Evolutionary conservation across 30 jellyfish, hydroid and myxozoan genomes (phyloP).

Genomic region (Pseudorhiza aurosa): DNA sequence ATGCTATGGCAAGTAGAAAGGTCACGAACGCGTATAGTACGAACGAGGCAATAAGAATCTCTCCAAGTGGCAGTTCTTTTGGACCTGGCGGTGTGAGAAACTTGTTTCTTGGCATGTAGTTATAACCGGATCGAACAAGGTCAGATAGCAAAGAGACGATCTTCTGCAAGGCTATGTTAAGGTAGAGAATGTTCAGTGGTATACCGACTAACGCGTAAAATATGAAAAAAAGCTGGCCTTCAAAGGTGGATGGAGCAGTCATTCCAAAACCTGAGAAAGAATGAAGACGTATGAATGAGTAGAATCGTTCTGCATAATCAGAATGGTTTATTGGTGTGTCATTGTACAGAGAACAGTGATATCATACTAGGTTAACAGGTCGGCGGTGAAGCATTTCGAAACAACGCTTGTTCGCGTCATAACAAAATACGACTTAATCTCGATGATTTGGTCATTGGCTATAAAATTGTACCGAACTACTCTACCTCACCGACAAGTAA

Average conservation of each 20-base stretch:
- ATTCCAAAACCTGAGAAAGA: constrained; percentile 77
- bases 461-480: too few relatives aligned
- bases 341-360: too few relatives aligned
- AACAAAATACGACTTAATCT: too few relatives aligned
- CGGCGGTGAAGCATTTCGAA: too few relatives aligned
- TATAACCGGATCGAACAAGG: constrained; percentile 51
- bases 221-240: constrained; percentile 81
- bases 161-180: constrained; percentile 78
- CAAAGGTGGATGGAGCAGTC: constrained; percentile 88
- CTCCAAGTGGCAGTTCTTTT: constrained; percentile 76
- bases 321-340: too few relatives aligned
- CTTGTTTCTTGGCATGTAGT: constrained; percentile 56
- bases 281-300: too few relatives aligned
- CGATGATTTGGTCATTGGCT: too few relatives aligned
- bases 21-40: constrained; percentile 33
- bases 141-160: constrained; percentile 60
- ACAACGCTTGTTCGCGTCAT: too few relatives aligned
- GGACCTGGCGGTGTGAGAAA: constrained; percentile 64
- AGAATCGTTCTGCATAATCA: too few relatives aligned
- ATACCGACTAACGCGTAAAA: constrained; percentile 87
- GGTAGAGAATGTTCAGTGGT: constrained; percentile 79
- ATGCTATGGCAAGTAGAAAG: constrained; percentile 37
- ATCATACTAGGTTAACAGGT: too few relatives aligned
- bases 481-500: too few relatives aligned
- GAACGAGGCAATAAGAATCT: constrained; percentile 56